Percentiles rank a stretch among this genome's conserved stretches.
phyloP scores from a whole-genome alignment of 2,888 invertebrate genomes.

The Apotomis betuletana region DNA sequence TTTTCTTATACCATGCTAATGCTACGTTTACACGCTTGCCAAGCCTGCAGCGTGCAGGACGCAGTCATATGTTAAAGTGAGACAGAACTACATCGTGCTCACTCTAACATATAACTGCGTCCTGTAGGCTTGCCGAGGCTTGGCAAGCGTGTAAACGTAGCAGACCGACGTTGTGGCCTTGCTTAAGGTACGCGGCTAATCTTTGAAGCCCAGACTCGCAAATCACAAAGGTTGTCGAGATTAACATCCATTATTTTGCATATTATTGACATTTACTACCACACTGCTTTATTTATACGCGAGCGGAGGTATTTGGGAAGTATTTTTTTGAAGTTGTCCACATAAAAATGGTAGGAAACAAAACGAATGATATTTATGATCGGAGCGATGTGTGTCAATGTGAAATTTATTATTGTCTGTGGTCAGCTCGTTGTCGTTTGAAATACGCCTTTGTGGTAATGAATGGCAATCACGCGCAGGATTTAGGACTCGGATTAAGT shows the following conservation, averaged over 20 bases:
- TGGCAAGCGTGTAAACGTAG: too few relatives aligned
- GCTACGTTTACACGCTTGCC: too few relatives aligned
- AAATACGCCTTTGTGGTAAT: conserved; percentile 68
- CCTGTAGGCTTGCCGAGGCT: too few relatives aligned
- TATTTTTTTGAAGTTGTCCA: conserved; percentile 74
- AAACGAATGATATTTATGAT: conserved; percentile 75
- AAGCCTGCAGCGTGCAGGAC: too few relatives aligned
- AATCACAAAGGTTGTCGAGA: conserved; percentile 76
- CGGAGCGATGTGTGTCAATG: conserved; percentile 78
- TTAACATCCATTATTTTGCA: conserved; percentile 82
- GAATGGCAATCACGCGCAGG: neutral
- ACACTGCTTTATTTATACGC: conserved; percentile 77
- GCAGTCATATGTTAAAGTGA: too few relatives aligned
- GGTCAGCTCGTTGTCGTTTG: conserved; percentile 64
- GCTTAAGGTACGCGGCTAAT: conserved; percentile 60
- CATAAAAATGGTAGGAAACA: conserved; percentile 80
- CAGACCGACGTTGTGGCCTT: too few relatives aligned
- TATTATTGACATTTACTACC: conserved; percentile 83
- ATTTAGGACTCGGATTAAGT: conserved; percentile 7
- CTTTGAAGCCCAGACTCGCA: conserved; percentile 76
- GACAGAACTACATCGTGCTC: too few relatives aligned
- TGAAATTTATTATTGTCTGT: conserved; percentile 75
- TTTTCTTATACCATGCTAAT: too few relatives aligned
- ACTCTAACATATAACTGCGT: too few relatives aligned
- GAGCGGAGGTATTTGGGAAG: conserved; percentile 80